These are phyloP conservation scores for Tenebrosternarchus preto DNA, from an alignment of 2,113 vertebrate genomes.

Conservation along the genomic window DNA sequence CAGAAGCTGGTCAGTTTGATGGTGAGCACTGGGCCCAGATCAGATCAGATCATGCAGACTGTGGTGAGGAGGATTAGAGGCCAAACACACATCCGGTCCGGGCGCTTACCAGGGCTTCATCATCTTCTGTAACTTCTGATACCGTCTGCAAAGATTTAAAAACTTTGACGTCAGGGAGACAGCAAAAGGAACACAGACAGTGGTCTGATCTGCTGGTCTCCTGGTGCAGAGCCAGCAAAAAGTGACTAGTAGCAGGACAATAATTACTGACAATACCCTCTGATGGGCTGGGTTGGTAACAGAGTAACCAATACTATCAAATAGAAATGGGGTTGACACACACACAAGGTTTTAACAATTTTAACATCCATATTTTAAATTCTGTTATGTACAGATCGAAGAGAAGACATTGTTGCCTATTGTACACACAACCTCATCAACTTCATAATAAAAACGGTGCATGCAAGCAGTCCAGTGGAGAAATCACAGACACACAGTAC, in stretches of 20 bases:
- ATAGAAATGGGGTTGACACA: slow-evolving; percentile 31
- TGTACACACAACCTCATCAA: background rate
- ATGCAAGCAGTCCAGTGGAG: slow-evolving; percentile 54
- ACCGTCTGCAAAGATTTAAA: slow-evolving; percentile 95
- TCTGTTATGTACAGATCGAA: background rate
- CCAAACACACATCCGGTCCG: slow-evolving; percentile 67
- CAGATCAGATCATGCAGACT: slow-evolving; percentile 83
- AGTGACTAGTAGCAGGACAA: slow-evolving; percentile 39
- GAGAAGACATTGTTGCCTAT: background rate
- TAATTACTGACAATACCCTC: slow-evolving; percentile 14
- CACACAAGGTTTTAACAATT: background rate
- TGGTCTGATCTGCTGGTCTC: slow-evolving; percentile 43
- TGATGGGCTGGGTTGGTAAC: background rate
- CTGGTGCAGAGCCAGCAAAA: slow-evolving; percentile 35
- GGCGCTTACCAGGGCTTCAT: slow-evolving; percentile 99
- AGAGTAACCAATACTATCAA: background rate
- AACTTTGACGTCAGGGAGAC: slow-evolving; percentile 80
- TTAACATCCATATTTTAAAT: background rate
- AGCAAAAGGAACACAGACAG: slow-evolving; percentile 50
- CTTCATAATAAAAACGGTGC: slow-evolving; percentile 38
- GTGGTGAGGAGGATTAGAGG: slow-evolving; percentile 68
- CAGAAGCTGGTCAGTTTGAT: slow-evolving; percentile 43
- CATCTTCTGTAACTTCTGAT: slow-evolving; percentile 99
- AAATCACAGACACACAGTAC: slow-evolving; percentile 37
- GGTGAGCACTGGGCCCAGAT: slow-evolving; percentile 59